A percentile compares a stretch with the other conserved stretches of the same genome.
phyloP scores from a whole-genome alignment of 2,888 invertebrate genomes.

The Agrochola macilenta region DNA sequence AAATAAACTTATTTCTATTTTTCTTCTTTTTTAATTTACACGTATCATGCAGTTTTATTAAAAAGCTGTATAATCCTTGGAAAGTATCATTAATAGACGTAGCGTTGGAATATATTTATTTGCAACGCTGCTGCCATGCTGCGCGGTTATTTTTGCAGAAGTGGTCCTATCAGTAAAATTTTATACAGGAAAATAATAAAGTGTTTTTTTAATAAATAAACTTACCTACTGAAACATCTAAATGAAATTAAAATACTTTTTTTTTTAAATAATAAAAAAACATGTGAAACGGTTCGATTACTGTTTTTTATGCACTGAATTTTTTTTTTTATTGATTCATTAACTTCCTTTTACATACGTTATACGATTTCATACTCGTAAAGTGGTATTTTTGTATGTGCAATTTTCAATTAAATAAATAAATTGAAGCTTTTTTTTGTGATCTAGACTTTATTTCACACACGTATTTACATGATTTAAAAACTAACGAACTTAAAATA shows the following conservation, averaged over 20 bases:
- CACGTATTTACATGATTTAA: too few species aligned
- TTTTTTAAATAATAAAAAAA: too few species aligned
- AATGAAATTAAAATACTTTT: background rate
- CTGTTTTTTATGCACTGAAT: conserved; percentile 14
- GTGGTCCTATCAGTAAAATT: background rate
- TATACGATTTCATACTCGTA: conserved; percentile 3
- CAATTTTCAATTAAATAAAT: conserved; percentile 6
- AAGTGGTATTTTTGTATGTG: background rate
- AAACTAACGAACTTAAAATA: too few species aligned
- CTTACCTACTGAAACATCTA: too few species aligned
- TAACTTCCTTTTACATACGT: conserved; percentile 22
- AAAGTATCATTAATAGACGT: background rate
- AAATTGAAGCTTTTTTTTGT: background rate
- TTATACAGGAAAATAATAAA: background rate
- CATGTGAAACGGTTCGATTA: background rate
- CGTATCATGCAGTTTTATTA: background rate
- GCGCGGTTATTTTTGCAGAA: background rate
- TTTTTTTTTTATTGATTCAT: conserved; percentile 6
- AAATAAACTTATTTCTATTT: too few species aligned
- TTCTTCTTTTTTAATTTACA: background rate
- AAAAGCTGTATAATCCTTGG: background rate
- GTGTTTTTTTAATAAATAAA: background rate
- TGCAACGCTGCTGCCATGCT: background rate
- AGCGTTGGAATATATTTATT: background rate
- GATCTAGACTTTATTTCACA: too few species aligned